Evolutionary conservation across 2,113 vertebrate genomes (phyloP), one percentile per base, ranked within the genome.

Genomic region (Chrysochloris asiatica): DNA sequence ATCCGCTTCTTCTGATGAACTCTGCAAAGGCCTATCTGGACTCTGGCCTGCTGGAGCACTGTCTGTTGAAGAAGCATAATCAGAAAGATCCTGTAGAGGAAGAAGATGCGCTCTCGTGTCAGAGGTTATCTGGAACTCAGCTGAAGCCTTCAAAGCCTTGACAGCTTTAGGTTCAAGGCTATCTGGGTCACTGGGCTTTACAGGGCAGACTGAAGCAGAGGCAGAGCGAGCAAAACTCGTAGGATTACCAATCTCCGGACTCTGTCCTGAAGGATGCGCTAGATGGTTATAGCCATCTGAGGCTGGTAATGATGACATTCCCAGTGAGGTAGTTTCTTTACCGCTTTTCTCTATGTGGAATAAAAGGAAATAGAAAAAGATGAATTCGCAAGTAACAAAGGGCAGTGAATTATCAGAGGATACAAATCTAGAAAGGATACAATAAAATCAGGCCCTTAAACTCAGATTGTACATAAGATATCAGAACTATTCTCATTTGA

Each of bases 241-340:
- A 86, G 97, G 96, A 88, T 97, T 97, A 94, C 95, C 96, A 93
- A 94, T 95, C 96, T 97, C 97, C 95, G 95, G 97, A 96, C 98
- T 97, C 73, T 95, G 96, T 96, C 98, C 97, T 93, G 98, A 94
- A 96, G 97, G 96, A 95, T 95, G 96, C 96, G 97, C 97, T 94
- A 96, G 98, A 97, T 97, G 97, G 96, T 97, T 94, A 96, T 97
- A 97, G 95, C 98, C 98, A 97, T 97, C 98, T 96, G 98, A 98
- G 97, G 98, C 97, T 97, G 98, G 98, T 97, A 98, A 98, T 91
- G 98, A 98, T 97, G 98, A 98, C 97, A 97, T 98, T 98, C 98
- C 98, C 97, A 98, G 98, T 99, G 99, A 99, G 99, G 99, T 99
- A 99, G 99, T 99, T 99, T 98, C 98, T 99, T 99, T 98, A 98